Conservation (phyloP, 2,113 vertebrate genomes). For the Grus americana region DNA sequence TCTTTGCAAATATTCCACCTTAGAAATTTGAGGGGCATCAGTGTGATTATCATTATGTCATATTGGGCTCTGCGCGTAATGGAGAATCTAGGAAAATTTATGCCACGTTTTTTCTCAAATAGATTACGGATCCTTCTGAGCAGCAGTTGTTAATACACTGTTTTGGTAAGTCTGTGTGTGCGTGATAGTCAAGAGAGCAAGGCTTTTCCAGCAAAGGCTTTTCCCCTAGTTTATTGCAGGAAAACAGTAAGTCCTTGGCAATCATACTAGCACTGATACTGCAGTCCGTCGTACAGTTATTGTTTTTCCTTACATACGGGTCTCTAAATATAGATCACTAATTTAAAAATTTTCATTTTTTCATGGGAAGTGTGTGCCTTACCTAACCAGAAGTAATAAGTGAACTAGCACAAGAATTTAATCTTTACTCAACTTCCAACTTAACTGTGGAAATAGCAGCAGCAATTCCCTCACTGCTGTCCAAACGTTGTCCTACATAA, state of each 20-base stretch:
- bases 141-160: neutral
- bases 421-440: neutral
- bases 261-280: neutral
- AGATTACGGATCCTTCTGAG: neutral
- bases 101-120: neutral
- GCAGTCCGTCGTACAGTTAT: neutral
- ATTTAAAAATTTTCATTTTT: neutral
- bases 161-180: neutral
- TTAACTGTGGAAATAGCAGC: neutral
- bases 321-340: neutral
- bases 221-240: neutral
- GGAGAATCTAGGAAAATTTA: neutral
- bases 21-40: neutral
- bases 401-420: neutral
- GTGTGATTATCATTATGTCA: neutral
- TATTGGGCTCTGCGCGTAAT: neutral
- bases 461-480: neutral
- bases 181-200: neutral
- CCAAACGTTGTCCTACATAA: neutral
- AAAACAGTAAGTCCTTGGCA: neutral
- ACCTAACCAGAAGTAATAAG: neutral
- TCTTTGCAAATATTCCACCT: neutral
- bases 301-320: neutral
- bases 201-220: neutral
- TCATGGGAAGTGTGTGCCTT: neutral